phyloP scores from a whole-genome alignment of 1,140 invertebrate genomes.

The Bombyx mandarina region DNA sequence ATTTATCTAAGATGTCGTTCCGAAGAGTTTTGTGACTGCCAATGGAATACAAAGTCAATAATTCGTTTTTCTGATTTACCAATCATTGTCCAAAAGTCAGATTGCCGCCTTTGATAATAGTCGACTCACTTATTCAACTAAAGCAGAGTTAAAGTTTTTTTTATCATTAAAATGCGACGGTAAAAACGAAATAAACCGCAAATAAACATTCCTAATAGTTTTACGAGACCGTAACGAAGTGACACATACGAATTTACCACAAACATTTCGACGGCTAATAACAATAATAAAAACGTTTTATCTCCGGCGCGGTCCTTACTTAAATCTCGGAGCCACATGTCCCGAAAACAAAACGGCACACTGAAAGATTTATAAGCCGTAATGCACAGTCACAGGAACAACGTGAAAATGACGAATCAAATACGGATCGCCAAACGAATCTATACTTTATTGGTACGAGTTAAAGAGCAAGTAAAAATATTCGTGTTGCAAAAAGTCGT shows the following conservation, averaged over 20 bases:
- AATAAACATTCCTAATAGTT: conserved; percentile 35
- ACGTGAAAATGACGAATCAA: conserved; percentile 1
- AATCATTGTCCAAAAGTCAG: too few relatives aligned
- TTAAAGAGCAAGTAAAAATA: too few relatives aligned
- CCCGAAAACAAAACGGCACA: conserved; percentile 50
- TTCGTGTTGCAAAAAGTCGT: neutral
- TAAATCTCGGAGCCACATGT: conserved; percentile 48
- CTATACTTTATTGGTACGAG: conserved; percentile 4
- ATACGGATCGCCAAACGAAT: conserved; percentile 5
- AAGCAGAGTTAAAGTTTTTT: too few relatives aligned
- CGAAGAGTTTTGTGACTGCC: too few relatives aligned
- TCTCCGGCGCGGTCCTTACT: conserved; percentile 45
- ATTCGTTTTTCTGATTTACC: too few relatives aligned
- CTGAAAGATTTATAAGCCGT: conserved; percentile 58
- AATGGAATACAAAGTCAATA: too few relatives aligned
- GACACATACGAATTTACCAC: conserved; percentile 44
- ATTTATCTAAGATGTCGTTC: too few relatives aligned
- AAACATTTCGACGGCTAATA: conserved; percentile 55
- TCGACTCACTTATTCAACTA: too few relatives aligned
- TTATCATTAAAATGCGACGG: neutral
- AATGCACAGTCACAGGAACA: conserved; percentile 34
- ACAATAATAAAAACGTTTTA: conserved; percentile 31
- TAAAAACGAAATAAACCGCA: conserved; percentile 1
- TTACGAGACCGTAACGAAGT: conserved; percentile 37
- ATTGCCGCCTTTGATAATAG: too few relatives aligned